A percentile compares a stretch with the other conserved stretches of the same genome.
phyloP scores from a whole-genome alignment of 1,140 invertebrate genomes.

The Samia ricini region DNA sequence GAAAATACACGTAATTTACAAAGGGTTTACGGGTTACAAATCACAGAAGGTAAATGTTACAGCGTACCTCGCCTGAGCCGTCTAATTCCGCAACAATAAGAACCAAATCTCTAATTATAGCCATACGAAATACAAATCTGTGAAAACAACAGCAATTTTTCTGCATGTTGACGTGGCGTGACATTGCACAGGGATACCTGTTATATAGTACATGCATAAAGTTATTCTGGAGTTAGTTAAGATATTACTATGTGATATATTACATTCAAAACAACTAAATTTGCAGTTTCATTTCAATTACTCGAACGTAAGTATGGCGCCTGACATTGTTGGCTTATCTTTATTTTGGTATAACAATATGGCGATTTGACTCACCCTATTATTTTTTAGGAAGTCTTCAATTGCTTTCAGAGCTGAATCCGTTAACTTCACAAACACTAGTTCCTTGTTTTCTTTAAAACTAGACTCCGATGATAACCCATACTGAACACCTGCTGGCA shows the following conservation, averaged over 20 bases:
- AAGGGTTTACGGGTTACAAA: background rate
- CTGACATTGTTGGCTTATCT: slow-evolving; percentile 72
- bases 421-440: slow-evolving; percentile 96
- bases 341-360: slow-evolving; percentile 74
- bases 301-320: slow-evolving; percentile 75
- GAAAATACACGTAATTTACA: background rate
- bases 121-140: slow-evolving; percentile 70
- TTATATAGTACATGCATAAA: slow-evolving; percentile 28
- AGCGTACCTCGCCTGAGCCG: slow-evolving; percentile 37
- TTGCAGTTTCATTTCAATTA: slow-evolving; percentile 73
- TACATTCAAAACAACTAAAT: slow-evolving; percentile 50
- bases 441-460: slow-evolving; percentile 91
- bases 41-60: background rate
- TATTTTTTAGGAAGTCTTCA: slow-evolving; percentile 91
- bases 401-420: slow-evolving; percentile 95
- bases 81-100: slow-evolving; percentile 57
- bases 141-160: slow-evolving; percentile 72
- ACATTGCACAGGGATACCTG: slow-evolving; percentile 55
- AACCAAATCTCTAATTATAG: slow-evolving; percentile 71
- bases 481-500: slow-evolving; percentile 96
- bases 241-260: slow-evolving; percentile 24
- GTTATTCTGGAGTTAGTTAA: slow-evolving; percentile 28
- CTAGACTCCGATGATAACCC: slow-evolving; percentile 93
- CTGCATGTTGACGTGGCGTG: slow-evolving; percentile 75
- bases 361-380: slow-evolving; percentile 85